Conservation (phyloP, 2,113 vertebrate species). For the Dicaeum eximium region DNA sequence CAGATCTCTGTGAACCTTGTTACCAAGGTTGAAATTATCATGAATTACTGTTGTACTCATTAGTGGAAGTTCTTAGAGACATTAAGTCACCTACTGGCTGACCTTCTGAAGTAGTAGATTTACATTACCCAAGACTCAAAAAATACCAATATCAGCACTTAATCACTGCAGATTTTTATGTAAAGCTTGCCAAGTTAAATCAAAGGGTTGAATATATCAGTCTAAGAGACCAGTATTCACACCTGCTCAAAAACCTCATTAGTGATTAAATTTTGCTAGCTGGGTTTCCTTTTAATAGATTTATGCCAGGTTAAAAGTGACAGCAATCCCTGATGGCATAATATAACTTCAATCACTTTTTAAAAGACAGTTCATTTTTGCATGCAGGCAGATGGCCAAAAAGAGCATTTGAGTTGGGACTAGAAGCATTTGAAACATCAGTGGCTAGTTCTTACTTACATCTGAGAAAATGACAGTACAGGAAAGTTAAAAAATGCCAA, state of each 20-base stretch:
- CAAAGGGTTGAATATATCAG: neutral
- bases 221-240: neutral
- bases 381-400: neutral
- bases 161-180: neutral
- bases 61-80: conserved; percentile 24
- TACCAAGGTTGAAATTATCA: neutral
- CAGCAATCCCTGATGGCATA: neutral
- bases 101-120: conserved; percentile 7
- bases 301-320: neutral
- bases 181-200: neutral
- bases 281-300: neutral
- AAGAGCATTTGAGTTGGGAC: neutral
- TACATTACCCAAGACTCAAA: conserved; percentile 3
- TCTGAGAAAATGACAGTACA: neutral
- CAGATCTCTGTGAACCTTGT: conserved; percentile 45
- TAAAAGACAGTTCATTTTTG: neutral
- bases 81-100: conserved; percentile 47
- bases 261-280: neutral
- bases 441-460: neutral
- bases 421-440: neutral
- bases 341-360: neutral
- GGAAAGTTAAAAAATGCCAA: neutral
- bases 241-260: neutral
- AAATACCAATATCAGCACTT: neutral
- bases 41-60: conserved; percentile 31